Percentiles rank a stretch among this genome's conserved stretches.
Evolutionary conservation across 2,113 vertebrate species (phyloP).

Genomic region (Formicarius rufipectus): DNA sequence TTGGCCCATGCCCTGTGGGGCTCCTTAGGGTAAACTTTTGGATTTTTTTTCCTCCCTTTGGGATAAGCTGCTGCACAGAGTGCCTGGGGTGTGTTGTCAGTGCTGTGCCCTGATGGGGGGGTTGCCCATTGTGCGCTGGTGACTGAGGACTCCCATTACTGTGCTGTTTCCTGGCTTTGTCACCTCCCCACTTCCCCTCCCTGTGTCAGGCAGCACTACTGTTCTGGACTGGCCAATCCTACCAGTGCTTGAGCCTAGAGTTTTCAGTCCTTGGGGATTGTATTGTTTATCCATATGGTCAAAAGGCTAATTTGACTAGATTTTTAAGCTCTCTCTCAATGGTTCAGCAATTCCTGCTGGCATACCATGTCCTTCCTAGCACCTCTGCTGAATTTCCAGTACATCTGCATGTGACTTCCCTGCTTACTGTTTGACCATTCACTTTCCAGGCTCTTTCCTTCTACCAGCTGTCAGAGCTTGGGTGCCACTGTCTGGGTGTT

Average conservation of each 20-base stretch:
- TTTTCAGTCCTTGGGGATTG: background rate
- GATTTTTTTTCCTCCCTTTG: background rate
- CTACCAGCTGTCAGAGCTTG: background rate
- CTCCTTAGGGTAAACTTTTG: background rate
- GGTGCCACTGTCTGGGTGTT: background rate
- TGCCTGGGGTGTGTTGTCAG: background rate
- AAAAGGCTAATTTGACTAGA: background rate
- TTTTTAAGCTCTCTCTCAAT: background rate
- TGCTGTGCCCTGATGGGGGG: background rate
- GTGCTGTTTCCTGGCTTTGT: slow-evolving; percentile 12
- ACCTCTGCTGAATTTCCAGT: background rate
- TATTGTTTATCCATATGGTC: background rate
- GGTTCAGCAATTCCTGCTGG: background rate
- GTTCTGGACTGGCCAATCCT: background rate
- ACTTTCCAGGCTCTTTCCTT: background rate
- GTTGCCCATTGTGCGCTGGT: background rate
- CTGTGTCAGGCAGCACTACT: background rate
- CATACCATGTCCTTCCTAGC: background rate
- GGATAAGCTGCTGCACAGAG: background rate
- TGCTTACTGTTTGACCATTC: background rate
- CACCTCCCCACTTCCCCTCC: background rate
- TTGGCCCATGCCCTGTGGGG: background rate
- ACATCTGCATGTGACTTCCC: background rate
- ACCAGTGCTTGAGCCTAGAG: background rate
- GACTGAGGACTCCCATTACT: background rate